Base-by-base conservation (phyloP, 2,888 invertebrate species). In the Epinotia ramella region DNA sequence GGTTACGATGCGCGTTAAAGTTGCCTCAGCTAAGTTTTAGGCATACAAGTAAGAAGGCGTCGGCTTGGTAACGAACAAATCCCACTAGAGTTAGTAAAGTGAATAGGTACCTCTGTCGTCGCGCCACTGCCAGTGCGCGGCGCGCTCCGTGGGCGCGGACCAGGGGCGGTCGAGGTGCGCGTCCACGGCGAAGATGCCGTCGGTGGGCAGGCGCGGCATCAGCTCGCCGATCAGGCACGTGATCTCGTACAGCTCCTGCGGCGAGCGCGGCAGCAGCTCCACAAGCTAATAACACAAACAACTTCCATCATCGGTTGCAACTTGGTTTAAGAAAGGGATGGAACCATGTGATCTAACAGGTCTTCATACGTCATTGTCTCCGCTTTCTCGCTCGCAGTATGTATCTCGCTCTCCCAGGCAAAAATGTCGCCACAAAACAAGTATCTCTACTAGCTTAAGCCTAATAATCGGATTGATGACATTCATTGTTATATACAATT, bases 221-320 rank as follows among this genome's bases (percentile, higher is more conserved):
- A 99, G 95, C 93, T 99, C 99, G 16, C 98, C 99, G 84, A 99
- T 99, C 74, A 99, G 95, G 83, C 98, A 98, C 7, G 99, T 99
- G 78, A 99, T 98, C 95, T 99, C 99, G 89, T 99, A 99, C 82
- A 99, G 95, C 90, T 99, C 99, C 88, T 99, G 99, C 0, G 99
- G 99, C 70, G 98, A 97, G 77, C 99, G 97, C 2, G 98, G 96
- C 67, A 99, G 96, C 78, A 99, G 95, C 88, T 99, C 98, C 81
- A 98, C 97, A 89, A 97, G 92, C 93, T 94, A 86, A 24, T 24
- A 78, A 76, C 3, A 20, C 12, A 11, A 67, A 57, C 20, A 3
- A 65, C 9, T 3, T 20, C 20, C 16, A 40, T 33, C 33, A n/a
- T 11, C 4, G 18, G 18, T 4, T 9, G 33, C 12, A 3, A 28